phyloP scores from a whole-genome alignment of 2,888 invertebrate genomes.

The Buathra laborator region DNA sequence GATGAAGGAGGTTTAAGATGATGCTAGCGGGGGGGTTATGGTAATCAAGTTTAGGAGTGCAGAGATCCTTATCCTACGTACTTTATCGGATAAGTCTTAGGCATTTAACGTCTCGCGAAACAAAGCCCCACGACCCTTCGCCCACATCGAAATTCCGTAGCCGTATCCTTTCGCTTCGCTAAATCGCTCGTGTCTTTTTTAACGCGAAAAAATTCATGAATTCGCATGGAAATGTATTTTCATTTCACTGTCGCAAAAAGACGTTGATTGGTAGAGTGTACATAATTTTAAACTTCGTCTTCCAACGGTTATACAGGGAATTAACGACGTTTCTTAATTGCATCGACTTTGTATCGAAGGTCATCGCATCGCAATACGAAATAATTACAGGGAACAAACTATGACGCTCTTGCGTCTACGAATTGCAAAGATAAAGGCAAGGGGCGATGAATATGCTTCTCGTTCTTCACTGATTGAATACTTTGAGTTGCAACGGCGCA shows the following conservation, averaged over 20 bases:
- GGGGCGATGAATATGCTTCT: neutral
- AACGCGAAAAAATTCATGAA: slow-evolving; percentile 6
- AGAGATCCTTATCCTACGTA: slow-evolving; percentile 44
- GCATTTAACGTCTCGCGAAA: slow-evolving; percentile 58
- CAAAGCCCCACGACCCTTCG: slow-evolving; percentile 31
- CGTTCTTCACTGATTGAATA: slow-evolving; percentile 19
- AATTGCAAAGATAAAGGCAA: neutral
- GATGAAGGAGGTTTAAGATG: slow-evolving; percentile 19
- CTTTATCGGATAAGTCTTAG: slow-evolving; percentile 49
- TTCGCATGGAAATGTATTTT: neutral
- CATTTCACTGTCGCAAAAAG: neutral
- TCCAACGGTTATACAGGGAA: neutral
- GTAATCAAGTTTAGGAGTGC: slow-evolving; percentile 30
- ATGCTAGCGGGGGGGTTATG: slow-evolving; percentile 16
- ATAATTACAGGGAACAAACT: slow-evolving; percentile 29
- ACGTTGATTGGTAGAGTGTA: neutral
- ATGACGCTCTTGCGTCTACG: neutral
- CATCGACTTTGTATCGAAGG: neutral
- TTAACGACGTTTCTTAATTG: neutral
- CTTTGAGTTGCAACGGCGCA: slow-evolving; percentile 17
- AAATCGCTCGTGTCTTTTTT: neutral
- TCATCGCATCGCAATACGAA: neutral
- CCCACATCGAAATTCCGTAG: slow-evolving; percentile 4
- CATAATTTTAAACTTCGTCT: slow-evolving; percentile 3
- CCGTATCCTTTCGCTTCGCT: neutral